Evolutionary conservation across 2,797 vertebrate species (phyloP), one percentile per base, ranked within the genome.

Genomic region (Emys orbicularis): DNA sequence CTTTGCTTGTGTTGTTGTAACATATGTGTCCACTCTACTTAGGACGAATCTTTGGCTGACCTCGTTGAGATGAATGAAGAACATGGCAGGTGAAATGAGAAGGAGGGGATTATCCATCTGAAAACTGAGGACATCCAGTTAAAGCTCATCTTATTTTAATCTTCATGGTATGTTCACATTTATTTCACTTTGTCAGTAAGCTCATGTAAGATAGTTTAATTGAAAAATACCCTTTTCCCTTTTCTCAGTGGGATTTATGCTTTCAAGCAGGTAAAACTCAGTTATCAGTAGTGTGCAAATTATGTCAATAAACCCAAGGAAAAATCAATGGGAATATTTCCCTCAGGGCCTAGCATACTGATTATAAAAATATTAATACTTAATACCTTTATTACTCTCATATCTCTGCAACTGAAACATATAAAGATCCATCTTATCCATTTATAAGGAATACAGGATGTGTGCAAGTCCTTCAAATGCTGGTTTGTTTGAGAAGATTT

Each of bases 251-350:
- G 81, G 68, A 89, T 16, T 91, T 84, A 79, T 90, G 90, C 84
- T 97, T 97, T 93, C 84, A 97, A 94, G 95, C 50, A 61, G 61
- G 41, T 84, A 88, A 93, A 94, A 96, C 97, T 95, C 95, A 29
- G 27, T 95, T 95, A 79, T 95, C 88, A 88, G 82, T 79, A 90
- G 65, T 86, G 31, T 92, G 29, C 81, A 97, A 95, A 96, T 98
- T 93, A 54, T 94, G 88, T 92, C 84, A 89, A 94, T 83, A 91
- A 96, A 59, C 90, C 81, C 56, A 94, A 96, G 44, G 87, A 91
- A 97, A 96, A 98, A 94, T 97, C 94, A 95, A 65, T 94, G 68
- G 41, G 50, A 95, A 83, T 91, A 88, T 95, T 97, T 97, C 89
- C 90, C 95, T 89, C 81, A 92, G 90, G 88, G 47, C 90, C 31